Conservation (phyloP, 2,113 vertebrate genomes). For the Smithornis capensis region DNA sequence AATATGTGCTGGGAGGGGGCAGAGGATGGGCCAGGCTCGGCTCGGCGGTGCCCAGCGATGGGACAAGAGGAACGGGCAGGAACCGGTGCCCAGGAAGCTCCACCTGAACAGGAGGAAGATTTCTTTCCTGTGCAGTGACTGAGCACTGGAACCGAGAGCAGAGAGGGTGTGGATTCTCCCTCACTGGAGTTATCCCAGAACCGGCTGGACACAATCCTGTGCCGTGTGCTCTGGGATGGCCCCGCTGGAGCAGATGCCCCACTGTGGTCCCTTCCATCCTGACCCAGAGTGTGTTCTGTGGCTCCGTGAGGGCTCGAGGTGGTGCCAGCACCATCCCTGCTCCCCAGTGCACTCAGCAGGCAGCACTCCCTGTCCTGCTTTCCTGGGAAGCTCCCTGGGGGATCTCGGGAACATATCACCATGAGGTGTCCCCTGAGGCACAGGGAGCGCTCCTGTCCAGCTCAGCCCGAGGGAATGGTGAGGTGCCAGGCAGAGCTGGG, state of each 20-base stretch:
- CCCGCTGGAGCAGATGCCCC: neutral
- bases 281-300: neutral
- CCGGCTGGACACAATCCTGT: neutral
- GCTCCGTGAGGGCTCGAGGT: neutral
- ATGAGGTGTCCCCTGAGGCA: neutral
- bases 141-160: neutral
- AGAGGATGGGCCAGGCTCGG: neutral
- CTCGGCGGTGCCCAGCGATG: neutral
- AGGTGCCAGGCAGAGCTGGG: neutral
- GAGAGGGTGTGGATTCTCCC: neutral
- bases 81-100: neutral
- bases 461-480: too few species aligned
- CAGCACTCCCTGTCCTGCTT: rapidly evolving
- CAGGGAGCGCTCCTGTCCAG: rapidly evolving
- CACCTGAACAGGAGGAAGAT: neutral
- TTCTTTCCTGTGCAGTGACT: neutral
- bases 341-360: neutral
- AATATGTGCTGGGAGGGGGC: neutral
- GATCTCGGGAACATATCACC: rapidly evolving
- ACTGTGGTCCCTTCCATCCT: neutral
- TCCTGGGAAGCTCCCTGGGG: rapidly evolving
- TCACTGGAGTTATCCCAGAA: neutral
- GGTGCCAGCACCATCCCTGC: neutral
- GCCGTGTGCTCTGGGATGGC: neutral
- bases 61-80: neutral